Conservation (phyloP, 2,888 invertebrate species). For the Tenthredo distinguenda region DNA sequence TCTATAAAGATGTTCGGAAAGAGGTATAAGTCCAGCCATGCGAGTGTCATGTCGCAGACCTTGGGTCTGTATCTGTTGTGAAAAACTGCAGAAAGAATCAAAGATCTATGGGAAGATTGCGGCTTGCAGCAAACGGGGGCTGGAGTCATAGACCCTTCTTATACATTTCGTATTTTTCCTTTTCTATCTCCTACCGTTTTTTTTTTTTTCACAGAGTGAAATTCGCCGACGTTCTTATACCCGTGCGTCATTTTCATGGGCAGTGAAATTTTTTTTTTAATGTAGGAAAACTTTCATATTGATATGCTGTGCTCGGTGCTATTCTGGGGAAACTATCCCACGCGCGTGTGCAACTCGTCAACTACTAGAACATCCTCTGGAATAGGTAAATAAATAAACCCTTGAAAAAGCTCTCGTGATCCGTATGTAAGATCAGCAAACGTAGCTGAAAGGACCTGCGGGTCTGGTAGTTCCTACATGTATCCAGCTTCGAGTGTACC, state of each 20-base stretch:
- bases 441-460: conserved; percentile 13
- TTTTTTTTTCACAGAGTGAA: background rate
- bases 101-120: conserved; percentile 12
- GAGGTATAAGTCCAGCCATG: background rate
- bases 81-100: conserved; percentile 2
- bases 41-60: background rate
- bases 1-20: background rate
- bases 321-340: background rate
- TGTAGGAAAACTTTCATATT: background rate
- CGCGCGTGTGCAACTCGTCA: conserved; percentile 32
- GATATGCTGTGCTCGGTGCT: background rate
- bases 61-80: background rate
- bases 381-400: conserved; percentile 45
- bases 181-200: background rate
- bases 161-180: background rate
- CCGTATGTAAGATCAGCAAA: conserved; percentile 1
- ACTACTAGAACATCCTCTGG: background rate
- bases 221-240: background rate
- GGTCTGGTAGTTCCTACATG: background rate
- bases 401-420: conserved; percentile 25
- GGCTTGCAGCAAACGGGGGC: background rate
- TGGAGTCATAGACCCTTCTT: background rate
- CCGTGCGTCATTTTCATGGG: too few relatives aligned
- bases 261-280: too few relatives aligned
- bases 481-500: background rate